Percentiles rank a stretch among this genome's conserved stretches.
Evolutionary conservation across 2,888 invertebrate genomes (phyloP).

Genomic region (Campaea margaritaria): DNA sequence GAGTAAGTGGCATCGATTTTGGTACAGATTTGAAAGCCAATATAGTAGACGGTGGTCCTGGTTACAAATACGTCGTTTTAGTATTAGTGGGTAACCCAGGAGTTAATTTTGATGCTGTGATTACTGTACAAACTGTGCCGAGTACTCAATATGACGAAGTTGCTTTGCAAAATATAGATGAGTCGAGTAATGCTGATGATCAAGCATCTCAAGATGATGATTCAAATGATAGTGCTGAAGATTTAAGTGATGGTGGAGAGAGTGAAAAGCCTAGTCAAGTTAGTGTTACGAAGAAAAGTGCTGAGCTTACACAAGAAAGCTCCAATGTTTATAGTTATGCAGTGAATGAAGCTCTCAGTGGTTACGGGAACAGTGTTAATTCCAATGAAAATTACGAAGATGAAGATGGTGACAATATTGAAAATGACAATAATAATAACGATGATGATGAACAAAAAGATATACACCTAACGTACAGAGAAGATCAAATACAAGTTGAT

Average conservation of each 20-base stretch:
- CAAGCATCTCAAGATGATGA: conserved; percentile 46
- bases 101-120: conserved; percentile 69
- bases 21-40: conserved; percentile 75
- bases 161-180: conserved; percentile 34
- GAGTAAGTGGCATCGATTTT: conserved; percentile 78
- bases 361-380: conserved; percentile 22
- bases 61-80: conserved; percentile 74
- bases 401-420: conserved; percentile 5
- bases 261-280: conserved; percentile 47
- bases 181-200: conserved; percentile 29
- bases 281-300: conserved; percentile 44
- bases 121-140: conserved; percentile 69
- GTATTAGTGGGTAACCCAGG: conserved; percentile 72
- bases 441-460: conserved; percentile 15
- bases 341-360: conserved; percentile 49
- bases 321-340: conserved; percentile 61
- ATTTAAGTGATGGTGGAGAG: conserved; percentile 55
- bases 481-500: conserved; percentile 16
- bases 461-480: conserved; percentile 17
- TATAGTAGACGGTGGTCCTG: conserved; percentile 78
- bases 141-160: conserved; percentile 36
- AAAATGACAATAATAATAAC: conserved; percentile 4
- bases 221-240: conserved; percentile 54
- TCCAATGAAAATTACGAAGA: conserved; percentile 30
- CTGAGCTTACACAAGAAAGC: conserved; percentile 61